Conservation (phyloP, 2,797 vertebrate genomes). For the Trichosurus vulpecula region DNA sequence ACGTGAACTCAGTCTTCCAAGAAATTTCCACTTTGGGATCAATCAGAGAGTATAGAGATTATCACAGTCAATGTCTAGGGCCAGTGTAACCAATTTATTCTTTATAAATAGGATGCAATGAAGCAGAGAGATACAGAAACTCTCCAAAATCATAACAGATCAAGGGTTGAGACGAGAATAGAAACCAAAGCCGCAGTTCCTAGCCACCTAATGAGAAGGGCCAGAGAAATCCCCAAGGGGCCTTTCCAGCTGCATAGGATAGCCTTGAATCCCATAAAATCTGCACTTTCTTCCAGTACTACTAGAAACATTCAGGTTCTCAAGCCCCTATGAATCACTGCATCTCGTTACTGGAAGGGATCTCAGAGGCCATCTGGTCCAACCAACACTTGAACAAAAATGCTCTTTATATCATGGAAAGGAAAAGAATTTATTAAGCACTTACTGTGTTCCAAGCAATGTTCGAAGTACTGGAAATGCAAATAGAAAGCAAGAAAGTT, state of each 20-base stretch:
- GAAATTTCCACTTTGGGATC: neutral
- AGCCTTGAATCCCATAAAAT: neutral
- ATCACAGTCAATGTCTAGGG: neutral
- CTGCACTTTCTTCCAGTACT: neutral
- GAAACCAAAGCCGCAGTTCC: neutral
- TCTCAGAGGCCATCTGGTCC: neutral
- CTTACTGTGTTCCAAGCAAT: neutral
- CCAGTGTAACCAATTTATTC: neutral
- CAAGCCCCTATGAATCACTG: neutral
- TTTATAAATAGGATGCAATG: neutral
- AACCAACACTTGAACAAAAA: neutral
- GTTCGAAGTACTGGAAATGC: neutral
- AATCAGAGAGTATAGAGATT: neutral
- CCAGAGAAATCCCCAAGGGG: neutral
- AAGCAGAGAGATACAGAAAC: neutral
- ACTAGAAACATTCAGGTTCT: neutral
- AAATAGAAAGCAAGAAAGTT: neutral
- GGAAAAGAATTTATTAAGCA: neutral
- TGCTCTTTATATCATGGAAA: neutral
- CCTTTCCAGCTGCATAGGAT: neutral
- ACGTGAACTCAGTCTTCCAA: neutral
- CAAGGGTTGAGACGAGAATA: neutral
- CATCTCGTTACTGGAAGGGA: neutral
- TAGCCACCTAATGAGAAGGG: neutral
- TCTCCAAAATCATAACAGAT: neutral